A percentile compares a stretch with the other conserved stretches of the same genome.
These are phyloP conservation scores for Salminus brasiliensis DNA, from an alignment of 2,113 vertebrate genomes.

Conservation along the genomic window DNA sequence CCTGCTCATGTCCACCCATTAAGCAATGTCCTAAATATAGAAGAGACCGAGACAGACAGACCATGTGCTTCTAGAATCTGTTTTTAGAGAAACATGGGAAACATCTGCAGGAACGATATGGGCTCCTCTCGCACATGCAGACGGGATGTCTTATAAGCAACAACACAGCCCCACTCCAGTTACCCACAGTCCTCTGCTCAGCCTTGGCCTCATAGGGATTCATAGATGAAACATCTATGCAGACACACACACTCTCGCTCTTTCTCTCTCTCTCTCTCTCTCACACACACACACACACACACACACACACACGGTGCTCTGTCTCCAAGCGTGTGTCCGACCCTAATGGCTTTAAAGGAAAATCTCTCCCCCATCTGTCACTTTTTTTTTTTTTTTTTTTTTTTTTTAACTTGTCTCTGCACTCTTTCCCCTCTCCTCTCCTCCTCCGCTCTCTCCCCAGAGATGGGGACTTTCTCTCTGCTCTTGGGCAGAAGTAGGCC, in stretches of 20 bases:
- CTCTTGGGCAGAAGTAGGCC: conserved; percentile 36
- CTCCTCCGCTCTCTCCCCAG: neutral
- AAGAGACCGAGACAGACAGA: neutral
- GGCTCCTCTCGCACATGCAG: neutral
- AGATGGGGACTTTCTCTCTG: neutral
- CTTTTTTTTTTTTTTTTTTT: conserved; percentile 1
- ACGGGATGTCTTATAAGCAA: conserved; percentile 8
- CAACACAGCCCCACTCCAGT: neutral
- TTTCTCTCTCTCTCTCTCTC: neutral
- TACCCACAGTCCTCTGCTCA: conserved; percentile 11
- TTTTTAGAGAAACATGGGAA: conserved; percentile 28
- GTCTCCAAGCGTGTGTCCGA: conserved; percentile 8
- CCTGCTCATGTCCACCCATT: neutral
- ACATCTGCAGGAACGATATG: conserved; percentile 10
- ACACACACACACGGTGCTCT: neutral
- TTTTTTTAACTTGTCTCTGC: neutral
- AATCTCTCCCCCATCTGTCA: conserved; percentile 9
- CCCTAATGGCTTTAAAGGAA: conserved; percentile 24
- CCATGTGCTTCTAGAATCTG: neutral
- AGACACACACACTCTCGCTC: neutral
- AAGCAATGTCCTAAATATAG: neutral
- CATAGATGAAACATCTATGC: conserved; percentile 18
- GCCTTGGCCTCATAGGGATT: neutral
- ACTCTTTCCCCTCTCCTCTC: conserved; percentile 6
- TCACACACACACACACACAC: neutral